Conservation (phyloP, 1,140 invertebrate species). For the Anadara kagoshimensis region DNA sequence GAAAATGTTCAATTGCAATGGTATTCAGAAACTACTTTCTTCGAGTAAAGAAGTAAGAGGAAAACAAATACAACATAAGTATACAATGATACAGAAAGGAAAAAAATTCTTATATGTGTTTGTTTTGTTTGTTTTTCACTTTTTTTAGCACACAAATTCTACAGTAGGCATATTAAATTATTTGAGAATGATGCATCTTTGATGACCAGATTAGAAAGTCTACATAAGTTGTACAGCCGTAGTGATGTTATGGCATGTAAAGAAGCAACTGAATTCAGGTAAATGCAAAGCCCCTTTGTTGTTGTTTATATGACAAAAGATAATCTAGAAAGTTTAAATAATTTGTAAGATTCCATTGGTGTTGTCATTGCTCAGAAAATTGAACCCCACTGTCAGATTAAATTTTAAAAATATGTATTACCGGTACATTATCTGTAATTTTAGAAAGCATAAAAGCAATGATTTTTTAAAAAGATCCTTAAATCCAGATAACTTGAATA, state of each 20-base stretch:
- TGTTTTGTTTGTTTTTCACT: constrained; percentile 20
- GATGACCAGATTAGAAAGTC: constrained; percentile 45
- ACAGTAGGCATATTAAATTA: constrained; percentile 54
- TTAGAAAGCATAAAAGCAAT: neutral
- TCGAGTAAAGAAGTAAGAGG: no score
- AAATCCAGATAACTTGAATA: neutral
- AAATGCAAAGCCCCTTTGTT: neutral
- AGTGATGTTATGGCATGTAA: constrained; percentile 53
- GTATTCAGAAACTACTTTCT: neutral
- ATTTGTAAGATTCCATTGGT: no score
- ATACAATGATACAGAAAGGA: no score
- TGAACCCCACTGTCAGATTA: no score
- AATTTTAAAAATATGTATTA: no score
- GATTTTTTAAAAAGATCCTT: neutral
- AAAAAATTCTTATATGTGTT: no score
- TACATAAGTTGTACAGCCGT: constrained; percentile 53
- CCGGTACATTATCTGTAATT: no score
- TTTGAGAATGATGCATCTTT: constrained; percentile 50
- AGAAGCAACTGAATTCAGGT: constrained; percentile 61
- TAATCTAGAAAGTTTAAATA: no score
- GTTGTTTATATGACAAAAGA: neutral
- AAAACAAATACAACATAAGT: no score
- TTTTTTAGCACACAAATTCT: constrained; percentile 65
- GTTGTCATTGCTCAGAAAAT: no score
- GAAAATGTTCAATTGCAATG: neutral